Evolutionary conservation across 2,797 vertebrate genomes (phyloP), one percentile per base, ranked within the genome.

Genomic region (Neopelma chrysocephalum): DNA sequence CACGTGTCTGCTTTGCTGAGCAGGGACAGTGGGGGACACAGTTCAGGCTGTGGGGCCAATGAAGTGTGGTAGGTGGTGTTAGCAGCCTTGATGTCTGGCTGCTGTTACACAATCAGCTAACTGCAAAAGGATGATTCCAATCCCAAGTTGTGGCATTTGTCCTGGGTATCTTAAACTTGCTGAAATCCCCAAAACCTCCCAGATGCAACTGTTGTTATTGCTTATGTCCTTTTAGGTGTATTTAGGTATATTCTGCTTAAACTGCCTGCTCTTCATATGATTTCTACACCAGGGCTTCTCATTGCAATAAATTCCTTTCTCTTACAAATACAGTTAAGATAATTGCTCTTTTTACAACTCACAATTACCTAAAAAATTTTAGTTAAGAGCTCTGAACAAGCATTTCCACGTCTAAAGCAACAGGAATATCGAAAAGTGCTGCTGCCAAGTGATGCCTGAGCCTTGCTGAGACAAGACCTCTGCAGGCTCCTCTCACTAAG

Each of bases 331-430:
- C 7, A 26, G 43, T 69, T 65, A 38, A 82, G 51, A 64, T 50
- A 71, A 89, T 70, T 70, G 27, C 25, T 87, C 15, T 54, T 82
- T 86, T 90, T 66, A 53, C 58, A 93, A 9, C 58, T 87, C 54
- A 66, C 3, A 0, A 34, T 70, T 73, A 32, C 36, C 57, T 68
- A 84, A 72, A 65, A 48, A 62, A 47, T 79, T 87, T 69, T 34
- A 72, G 40, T 71, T 83, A 34, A 79, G 70, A 88, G 34, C 56
- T 60, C 65, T 89, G 69, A 80, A 50, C 71, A 54, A 77, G 31
- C 13, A 68, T 73, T 91, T 85, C 53, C 38, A 25, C 31, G 53
- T 64, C 51, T 64, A 58, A 73, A 77, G 61, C 53, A 61, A 57
- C 1, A 31, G 32, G 18, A 79, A 2, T 29, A 31, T 88, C 25